phyloP scores from a whole-genome alignment of 2,113 vertebrate genomes.

The Silurus meridionalis region DNA sequence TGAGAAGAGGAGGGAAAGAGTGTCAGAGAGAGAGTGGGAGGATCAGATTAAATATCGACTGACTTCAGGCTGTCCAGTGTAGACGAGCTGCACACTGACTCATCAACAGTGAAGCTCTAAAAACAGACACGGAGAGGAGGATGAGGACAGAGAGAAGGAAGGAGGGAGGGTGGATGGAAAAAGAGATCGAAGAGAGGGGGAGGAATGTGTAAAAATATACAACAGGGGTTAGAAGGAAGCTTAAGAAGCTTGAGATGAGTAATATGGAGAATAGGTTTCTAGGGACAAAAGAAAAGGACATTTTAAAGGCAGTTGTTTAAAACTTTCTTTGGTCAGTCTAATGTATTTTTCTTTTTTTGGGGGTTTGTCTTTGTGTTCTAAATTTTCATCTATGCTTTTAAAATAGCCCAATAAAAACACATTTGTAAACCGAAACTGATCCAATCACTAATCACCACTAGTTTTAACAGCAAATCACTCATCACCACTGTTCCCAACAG shows the following conservation, averaged over 20 bases:
- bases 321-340: background rate
- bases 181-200: background rate
- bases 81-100: slow-evolving; percentile 49
- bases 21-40: slow-evolving; percentile 36
- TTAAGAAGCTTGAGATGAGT: background rate
- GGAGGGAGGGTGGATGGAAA: background rate
- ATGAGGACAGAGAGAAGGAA: background rate
- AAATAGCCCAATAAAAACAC: background rate
- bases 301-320: background rate
- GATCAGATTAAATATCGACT: slow-evolving; percentile 64
- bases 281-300: background rate
- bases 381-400: background rate
- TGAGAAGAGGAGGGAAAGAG: slow-evolving; percentile 47
- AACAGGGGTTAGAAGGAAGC: background rate
- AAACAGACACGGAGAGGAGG: slow-evolving; percentile 28
- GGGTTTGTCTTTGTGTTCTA: background rate
- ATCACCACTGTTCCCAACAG: background rate
- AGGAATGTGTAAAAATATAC: slow-evolving; percentile 11
- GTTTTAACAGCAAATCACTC: background rate
- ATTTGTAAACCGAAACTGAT: background rate
- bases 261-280: background rate
- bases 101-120: slow-evolving; percentile 44
- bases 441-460: background rate
- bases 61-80: slow-evolving; percentile 53
- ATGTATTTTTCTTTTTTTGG: background rate